Percentiles rank a stretch among this genome's conserved stretches.
phyloP scores from a whole-genome alignment of 1,140 invertebrate genomes.

The Pogonomyrmex californicus region DNA sequence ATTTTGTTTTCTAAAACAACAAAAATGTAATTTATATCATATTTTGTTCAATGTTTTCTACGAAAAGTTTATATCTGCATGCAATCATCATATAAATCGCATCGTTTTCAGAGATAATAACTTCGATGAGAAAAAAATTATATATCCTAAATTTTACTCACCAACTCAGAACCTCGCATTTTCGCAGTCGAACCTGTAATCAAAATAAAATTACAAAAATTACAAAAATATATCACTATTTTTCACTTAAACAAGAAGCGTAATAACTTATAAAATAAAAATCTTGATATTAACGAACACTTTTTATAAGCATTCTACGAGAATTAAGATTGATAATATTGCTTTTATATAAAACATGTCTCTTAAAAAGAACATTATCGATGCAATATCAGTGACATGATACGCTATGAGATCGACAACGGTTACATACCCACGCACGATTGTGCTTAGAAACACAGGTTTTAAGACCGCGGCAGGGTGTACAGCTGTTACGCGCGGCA shows the following conservation, averaged over 20 bases:
- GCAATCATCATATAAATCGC: background rate
- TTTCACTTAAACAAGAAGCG: background rate
- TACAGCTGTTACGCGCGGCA: constrained; percentile 85
- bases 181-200: background rate
- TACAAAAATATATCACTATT: background rate
- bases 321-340: background rate
- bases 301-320: background rate
- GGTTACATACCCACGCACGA: constrained; percentile 44
- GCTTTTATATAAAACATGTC: background rate
- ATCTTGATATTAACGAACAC: background rate
- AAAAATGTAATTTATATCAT: background rate
- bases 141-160: background rate
- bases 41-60: background rate
- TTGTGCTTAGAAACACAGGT: constrained; percentile 68
- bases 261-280: background rate
- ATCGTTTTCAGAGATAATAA: background rate
- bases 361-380: constrained; percentile 24
- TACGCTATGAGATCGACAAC: constrained; percentile 24
- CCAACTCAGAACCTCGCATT: background rate
- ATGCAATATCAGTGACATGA: constrained; percentile 29
- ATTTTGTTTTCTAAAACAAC: background rate
- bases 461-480: constrained; percentile 64
- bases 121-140: background rate
- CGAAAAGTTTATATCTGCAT: background rate
- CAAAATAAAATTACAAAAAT: background rate